These are phyloP conservation scores for Typhlichthys subterraneus DNA, from an alignment of 2,797 vertebrate species.

Conservation along the genomic window DNA sequence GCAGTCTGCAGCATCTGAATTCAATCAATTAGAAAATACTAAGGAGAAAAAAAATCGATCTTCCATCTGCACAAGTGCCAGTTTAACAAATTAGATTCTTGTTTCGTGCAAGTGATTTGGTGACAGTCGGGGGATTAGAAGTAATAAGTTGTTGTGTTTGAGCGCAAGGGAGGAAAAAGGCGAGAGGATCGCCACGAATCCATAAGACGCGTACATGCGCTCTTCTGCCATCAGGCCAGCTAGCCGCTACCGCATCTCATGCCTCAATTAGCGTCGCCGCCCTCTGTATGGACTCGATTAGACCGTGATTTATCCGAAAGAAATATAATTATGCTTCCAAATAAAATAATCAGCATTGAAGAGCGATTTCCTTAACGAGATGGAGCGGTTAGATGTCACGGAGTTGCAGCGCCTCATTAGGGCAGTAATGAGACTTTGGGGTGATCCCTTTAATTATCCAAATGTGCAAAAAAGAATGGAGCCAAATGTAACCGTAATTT, in stretches of 20 bases:
- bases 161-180: constrained; percentile 58
- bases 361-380: constrained; percentile 99
- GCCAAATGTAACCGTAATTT: constrained; percentile 80
- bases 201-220: constrained; percentile 33
- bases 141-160: constrained; percentile 88
- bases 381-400: constrained; percentile 94
- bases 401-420: constrained; percentile 96
- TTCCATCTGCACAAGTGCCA: constrained; percentile 92
- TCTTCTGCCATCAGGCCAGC: constrained; percentile 72
- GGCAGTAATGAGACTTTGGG: constrained; percentile 93
- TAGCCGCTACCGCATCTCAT: constrained; percentile 86
- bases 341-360: constrained; percentile 99
- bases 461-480: constrained; percentile 82
- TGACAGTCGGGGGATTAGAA: constrained; percentile 91
- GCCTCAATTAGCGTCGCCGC: constrained; percentile 91
- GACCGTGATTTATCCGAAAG: constrained; percentile 98
- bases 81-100: constrained; percentile 96
- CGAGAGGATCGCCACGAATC: not conserved
- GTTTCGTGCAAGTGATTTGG: constrained; percentile 94
- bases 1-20: constrained; percentile 79
- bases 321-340: constrained; percentile 99
- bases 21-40: constrained; percentile 96
- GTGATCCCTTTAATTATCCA: constrained; percentile 80
- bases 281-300: constrained; percentile 97
- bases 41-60: constrained; percentile 91